Conservation (phyloP, 2,113 vertebrate genomes). For the Amia ocellicauda region DNA sequence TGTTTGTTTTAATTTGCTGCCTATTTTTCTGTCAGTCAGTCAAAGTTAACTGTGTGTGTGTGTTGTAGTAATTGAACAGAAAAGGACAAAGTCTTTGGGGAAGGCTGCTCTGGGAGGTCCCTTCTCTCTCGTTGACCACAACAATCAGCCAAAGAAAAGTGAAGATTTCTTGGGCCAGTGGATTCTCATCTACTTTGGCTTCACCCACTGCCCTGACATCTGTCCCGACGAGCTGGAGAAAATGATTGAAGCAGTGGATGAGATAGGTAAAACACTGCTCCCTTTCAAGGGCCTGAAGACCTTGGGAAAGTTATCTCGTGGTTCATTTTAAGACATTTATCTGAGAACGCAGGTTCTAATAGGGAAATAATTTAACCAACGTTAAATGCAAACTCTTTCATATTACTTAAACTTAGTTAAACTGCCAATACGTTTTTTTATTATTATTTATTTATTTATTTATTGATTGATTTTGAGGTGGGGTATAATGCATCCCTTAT, state of each 20-base stretch:
- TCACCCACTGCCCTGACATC: conserved; percentile 96
- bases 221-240: conserved; percentile 97
- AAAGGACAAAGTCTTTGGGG: conserved; percentile 77
- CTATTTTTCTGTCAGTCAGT: neutral
- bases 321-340: no score
- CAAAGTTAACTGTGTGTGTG: neutral
- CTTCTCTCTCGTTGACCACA: conserved; percentile 81
- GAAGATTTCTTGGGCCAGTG: conserved; percentile 87
- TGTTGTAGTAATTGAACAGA: conserved; percentile 72
- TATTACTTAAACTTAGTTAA: no score
- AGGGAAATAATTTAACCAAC: no score
- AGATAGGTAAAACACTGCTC: conserved; percentile 71
- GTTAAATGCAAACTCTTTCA: no score
- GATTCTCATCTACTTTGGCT: conserved; percentile 94
- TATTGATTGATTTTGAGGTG: no score
- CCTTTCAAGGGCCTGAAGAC: no score
- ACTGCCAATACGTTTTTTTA: no score
- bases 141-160: conserved; percentile 69
- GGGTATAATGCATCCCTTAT: no score
- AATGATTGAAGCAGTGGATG: conserved; percentile 88
- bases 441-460: no score
- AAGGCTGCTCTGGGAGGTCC: conserved; percentile 85
- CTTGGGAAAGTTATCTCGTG: no score
- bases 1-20: no score
- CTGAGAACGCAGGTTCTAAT: no score